Percentiles rank a stretch among this genome's conserved stretches.
Evolutionary conservation across 2,888 invertebrate species (phyloP).

Genomic region (Leucophenga maculata): DNA sequence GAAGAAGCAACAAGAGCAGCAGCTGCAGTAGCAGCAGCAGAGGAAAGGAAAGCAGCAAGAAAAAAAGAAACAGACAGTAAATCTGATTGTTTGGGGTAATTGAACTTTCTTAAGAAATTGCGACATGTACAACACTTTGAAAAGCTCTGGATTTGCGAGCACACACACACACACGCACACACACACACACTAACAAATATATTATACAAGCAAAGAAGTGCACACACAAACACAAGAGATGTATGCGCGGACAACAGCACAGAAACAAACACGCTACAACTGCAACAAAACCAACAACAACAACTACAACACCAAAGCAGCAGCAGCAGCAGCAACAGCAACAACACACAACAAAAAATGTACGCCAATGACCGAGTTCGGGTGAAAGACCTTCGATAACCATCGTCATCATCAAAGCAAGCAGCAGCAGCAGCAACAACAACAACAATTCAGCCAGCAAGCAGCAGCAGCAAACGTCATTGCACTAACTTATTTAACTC

Average conservation of each 20-base stretch:
- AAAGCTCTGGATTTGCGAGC: conserved; percentile 71
- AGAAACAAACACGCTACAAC: conserved; percentile 29
- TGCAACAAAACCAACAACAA: conserved; percentile 24
- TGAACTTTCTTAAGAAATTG: conserved; percentile 72
- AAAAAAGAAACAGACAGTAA: conserved; percentile 66
- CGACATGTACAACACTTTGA: conserved; percentile 70
- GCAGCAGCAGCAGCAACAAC: conserved; percentile 43
- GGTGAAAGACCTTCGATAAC: conserved; percentile 73
- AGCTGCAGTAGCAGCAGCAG: conserved; percentile 38
- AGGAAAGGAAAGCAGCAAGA: conserved; percentile 32
- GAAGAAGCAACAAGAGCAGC: conserved; percentile 46
- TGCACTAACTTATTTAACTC: conserved; percentile 31
- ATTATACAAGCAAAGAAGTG: conserved; percentile 26
- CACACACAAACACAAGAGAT: not conserved
- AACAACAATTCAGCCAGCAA: conserved; percentile 38
- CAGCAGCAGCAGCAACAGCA: conserved; percentile 45
- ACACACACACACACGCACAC: conserved; percentile 44
- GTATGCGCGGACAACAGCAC: conserved; percentile 41
- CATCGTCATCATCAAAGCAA: conserved; percentile 67
- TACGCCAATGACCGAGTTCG: conserved; percentile 74
- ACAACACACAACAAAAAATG: conserved; percentile 66
- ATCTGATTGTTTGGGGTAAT: conserved; percentile 71
- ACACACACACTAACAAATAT: conserved; percentile 36
- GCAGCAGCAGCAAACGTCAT: conserved; percentile 22
- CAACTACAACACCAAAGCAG: conserved; percentile 25